These are phyloP conservation scores for Malurus leucopterus DNA, from an alignment of 2,797 vertebrate genomes.

Conservation along the genomic window DNA sequence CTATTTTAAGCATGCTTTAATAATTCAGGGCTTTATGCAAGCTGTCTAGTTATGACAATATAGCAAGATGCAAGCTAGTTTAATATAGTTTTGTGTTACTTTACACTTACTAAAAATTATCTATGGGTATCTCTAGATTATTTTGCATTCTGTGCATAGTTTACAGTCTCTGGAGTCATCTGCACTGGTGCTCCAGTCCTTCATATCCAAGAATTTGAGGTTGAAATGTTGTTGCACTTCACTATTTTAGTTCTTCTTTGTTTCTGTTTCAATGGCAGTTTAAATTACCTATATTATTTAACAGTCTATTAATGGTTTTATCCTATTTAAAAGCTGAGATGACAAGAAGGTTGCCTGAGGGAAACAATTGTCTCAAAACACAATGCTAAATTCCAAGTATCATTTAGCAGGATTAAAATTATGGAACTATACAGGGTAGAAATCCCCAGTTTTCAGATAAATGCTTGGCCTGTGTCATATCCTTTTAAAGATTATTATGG, in stretches of 20 bases:
- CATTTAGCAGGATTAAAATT: background rate
- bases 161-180: background rate
- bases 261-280: background rate
- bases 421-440: background rate
- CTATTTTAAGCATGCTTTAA: slow-evolving; percentile 1
- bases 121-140: background rate
- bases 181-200: background rate
- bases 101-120: background rate
- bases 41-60: background rate
- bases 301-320: background rate
- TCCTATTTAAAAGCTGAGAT: background rate
- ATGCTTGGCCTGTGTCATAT: background rate
- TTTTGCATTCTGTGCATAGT: background rate
- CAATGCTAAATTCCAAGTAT: background rate
- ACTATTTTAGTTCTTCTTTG: background rate
- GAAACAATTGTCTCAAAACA: background rate
- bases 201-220: background rate
- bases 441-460: background rate
- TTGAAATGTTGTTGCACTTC: background rate
- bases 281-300: background rate
- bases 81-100: background rate
- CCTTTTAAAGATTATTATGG: background rate
- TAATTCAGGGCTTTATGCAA: background rate
- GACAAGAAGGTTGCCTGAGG: background rate
- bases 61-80: background rate